Conservation (phyloP, 2,113 vertebrate genomes). For the Typhlomys cinereus region DNA sequence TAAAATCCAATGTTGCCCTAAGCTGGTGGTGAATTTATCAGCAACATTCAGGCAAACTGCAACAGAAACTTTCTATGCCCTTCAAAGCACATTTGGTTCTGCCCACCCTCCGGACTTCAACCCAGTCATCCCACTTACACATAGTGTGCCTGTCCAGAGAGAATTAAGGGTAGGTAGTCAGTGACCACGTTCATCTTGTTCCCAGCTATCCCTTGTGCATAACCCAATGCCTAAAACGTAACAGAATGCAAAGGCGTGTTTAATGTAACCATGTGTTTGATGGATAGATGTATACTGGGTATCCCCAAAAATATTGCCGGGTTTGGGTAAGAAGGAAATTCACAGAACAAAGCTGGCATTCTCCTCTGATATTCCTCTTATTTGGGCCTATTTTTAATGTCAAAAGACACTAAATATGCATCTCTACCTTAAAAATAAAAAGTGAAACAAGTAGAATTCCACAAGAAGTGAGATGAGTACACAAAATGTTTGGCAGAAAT, state of each 20-base stretch:
- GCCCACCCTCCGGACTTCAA: background rate
- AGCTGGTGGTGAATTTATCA: too few species aligned
- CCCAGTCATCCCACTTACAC: background rate
- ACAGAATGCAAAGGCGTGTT: too few species aligned
- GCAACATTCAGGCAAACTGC: too few species aligned
- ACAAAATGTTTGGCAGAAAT: conserved; percentile 47
- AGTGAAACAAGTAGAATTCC: conserved; percentile 23
- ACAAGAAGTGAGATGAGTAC: background rate
- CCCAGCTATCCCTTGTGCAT: background rate
- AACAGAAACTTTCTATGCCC: background rate
- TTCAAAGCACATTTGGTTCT: background rate
- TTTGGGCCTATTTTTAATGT: conserved; percentile 6
- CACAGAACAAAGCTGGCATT: background rate
- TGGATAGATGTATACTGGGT: background rate
- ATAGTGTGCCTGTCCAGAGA: background rate
- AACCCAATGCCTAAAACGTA: background rate
- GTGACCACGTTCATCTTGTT: background rate
- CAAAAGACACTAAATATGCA: background rate
- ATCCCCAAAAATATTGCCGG: too few species aligned
- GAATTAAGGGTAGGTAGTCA: background rate
- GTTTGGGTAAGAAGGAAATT: background rate
- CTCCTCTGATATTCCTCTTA: background rate
- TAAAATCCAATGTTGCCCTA: too few species aligned
- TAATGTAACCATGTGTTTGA: background rate
- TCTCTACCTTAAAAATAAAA: conserved; percentile 12